Evolutionary conservation across 2,113 vertebrate genomes (phyloP), one percentile per base, ranked within the genome.

Genomic region (Salvator merianae): DNA sequence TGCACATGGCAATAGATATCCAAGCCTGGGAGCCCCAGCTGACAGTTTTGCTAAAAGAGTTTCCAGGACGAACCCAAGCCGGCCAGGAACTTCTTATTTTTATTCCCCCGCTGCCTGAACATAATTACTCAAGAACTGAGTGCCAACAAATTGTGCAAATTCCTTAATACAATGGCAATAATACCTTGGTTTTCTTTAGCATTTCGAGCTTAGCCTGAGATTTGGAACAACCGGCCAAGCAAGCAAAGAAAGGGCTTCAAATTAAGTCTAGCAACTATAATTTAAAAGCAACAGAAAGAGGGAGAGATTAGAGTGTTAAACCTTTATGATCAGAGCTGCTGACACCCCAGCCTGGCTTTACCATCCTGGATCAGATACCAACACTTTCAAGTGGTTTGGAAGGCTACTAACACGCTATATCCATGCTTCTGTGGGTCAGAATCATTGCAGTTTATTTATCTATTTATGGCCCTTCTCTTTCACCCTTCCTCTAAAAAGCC

Each of bases 1-100:
- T 81, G 84, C 89, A 14, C 63, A 85, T 79, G 84, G 87, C 26
- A 38, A 90, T 77, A 73, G 90, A 89, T 88, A 90, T n/a, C 84
- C 81, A 89, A 89, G 79, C 75, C 62, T 82, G 88, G 90, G 76
- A 77, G 32, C 30, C n/a, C 87, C 77, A 82, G 86, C 88, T 85
- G 89, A 83, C 77, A 59, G 86, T 80, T 88, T 71, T 85, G n/a
- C 89, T 86, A 89, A 87, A 79, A 80, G 59, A 85, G 0, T 0
- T 86, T 93, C 85, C 87, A 69, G 77, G 26, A 86, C 86, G 80
- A 92, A 82, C 83, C 85, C 10, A n/a, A 8, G 6, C 86, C 82
- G 24, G 77, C 84, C 81, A 62, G 24, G 24, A 90, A 85, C 9
- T 3, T 10, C 90, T 85, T 87, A 84, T 89, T 82, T 68, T 26